Base-by-base conservation (phyloP, 1,140 invertebrate species). In the Danaus plexippus region DNA sequence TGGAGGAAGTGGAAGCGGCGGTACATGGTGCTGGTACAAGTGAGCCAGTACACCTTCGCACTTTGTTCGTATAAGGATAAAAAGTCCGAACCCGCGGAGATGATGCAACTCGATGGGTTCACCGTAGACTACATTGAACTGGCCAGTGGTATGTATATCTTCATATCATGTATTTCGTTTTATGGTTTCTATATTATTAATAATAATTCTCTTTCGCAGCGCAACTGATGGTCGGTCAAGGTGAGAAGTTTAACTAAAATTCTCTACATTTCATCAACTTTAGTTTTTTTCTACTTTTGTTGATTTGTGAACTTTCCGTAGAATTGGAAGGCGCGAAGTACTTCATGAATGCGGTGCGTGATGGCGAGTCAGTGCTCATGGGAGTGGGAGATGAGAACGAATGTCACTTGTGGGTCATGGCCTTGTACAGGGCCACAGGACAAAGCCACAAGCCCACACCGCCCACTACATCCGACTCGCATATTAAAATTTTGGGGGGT, bases 1-100 rank as follows among this genome's bases (percentile, higher is more conserved):
- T 99, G 98, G 98, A 98, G 99, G 78, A 99, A 99, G 83, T 99
- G 98, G 97, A 99, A 99, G 88, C 96, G 96, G 75, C 90, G 98
- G 59, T 99, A 99, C 88, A 98, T 97, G 90, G 97, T 99, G 58
- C 88, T 99, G 52, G 98, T 99, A 44, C 98, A 99, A 91, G 97
- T 98, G 11, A 99, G 97, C 44, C 98, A 99, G 89, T 99, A 99
- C 87, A 99, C 98, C 41, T 99, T 99, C 90, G 98, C 98, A 22
- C 97, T 99, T 92, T 99, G 98, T 88, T 99, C 96, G 75, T 99
- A 99, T 85, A 96, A 98, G 81, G 97, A 99, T 81, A 99, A 99
- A 88, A 99, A 99, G 88, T 95, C 97, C 13, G 98, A 99, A 86
- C 98, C 98, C 1, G 97, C 97, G 47, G 98, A 99, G 88, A 98